Percentiles rank a stretch among this genome's conserved stretches.
Evolutionary conservation across 2,113 vertebrate genomes (phyloP).

Genomic region (Aphyosemion australe): DNA sequence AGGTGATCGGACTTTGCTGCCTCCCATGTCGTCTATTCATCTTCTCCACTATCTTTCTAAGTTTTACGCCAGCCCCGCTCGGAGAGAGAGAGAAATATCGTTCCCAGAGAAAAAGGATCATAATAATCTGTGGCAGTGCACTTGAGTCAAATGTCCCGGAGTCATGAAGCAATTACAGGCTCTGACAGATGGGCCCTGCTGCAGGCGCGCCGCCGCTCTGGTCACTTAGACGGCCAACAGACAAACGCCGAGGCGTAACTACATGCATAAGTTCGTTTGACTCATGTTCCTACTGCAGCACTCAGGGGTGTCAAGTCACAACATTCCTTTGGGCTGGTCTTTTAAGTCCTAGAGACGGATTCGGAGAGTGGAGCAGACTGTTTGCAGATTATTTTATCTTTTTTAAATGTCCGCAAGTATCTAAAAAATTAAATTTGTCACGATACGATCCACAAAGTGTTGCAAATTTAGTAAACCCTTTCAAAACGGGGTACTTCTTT

Average conservation of each 20-base stretch:
- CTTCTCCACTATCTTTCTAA: slow-evolving; percentile 58
- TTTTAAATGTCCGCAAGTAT: slow-evolving; percentile 5
- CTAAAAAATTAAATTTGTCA: neutral
- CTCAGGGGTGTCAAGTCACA: slow-evolving; percentile 64
- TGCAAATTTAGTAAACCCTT: no score
- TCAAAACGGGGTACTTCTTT: neutral
- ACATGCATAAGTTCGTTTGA: slow-evolving; percentile 50
- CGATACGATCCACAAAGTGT: neutral
- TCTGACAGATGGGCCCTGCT: slow-evolving; percentile 78
- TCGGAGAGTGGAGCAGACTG: slow-evolving; percentile 38
- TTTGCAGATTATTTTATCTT: slow-evolving; percentile 46
- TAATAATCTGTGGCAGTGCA: slow-evolving; percentile 79
- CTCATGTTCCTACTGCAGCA: slow-evolving; percentile 54
- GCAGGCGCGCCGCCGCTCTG: slow-evolving; percentile 60
- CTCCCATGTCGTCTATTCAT: slow-evolving; percentile 56
- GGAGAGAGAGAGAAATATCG: slow-evolving; percentile 61
- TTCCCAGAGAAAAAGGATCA: slow-evolving; percentile 73
- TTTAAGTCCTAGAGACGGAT: slow-evolving; percentile 63
- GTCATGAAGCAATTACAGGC: slow-evolving; percentile 80
- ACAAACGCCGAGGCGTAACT: slow-evolving; percentile 63
- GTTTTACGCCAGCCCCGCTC: slow-evolving; percentile 51
- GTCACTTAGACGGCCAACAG: slow-evolving; percentile 69
- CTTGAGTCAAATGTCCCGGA: slow-evolving; percentile 78
- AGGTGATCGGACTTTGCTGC: slow-evolving; percentile 55
- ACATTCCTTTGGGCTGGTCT: slow-evolving; percentile 67